These are phyloP conservation scores for Porites cylindrica DNA, from an alignment of 92 coral and sea anemone species.

Conservation along the genomic window DNA sequence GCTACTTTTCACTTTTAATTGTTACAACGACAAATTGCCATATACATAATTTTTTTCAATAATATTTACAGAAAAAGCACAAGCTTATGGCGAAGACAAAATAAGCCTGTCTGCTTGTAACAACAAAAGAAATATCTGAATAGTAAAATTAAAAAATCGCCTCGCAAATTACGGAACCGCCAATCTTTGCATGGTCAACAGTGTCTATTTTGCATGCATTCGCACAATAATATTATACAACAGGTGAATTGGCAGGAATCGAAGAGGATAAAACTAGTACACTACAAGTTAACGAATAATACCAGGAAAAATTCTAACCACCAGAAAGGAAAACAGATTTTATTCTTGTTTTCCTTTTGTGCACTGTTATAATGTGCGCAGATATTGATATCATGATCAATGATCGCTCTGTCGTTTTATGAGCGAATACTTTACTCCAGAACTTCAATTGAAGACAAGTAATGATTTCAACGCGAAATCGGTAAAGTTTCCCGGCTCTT, in stretches of 20 bases:
- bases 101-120: neutral
- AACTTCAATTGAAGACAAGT: no score
- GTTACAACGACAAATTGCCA: no score
- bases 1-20: no score
- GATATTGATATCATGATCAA: neutral
- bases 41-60: no score
- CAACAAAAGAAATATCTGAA: neutral
- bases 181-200: conserved; percentile 14
- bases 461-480: neutral
- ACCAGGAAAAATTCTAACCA: neutral
- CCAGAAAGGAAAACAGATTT: neutral
- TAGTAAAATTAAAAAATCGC: neutral
- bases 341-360: neutral
- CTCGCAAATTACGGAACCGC: conserved; percentile 5
- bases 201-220: neutral
- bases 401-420: neutral
- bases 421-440: neutral
- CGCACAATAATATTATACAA: neutral
- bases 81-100: no score
- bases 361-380: neutral
- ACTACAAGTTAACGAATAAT: neutral
- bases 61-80: no score
- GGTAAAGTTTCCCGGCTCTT: neutral
- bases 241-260: neutral
- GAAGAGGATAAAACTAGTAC: neutral